A percentile compares a stretch with the other conserved stretches of the same genome.
Conservation (phyloP, 1,140 invertebrate genomes). For the Aphis craccivora region DNA sequence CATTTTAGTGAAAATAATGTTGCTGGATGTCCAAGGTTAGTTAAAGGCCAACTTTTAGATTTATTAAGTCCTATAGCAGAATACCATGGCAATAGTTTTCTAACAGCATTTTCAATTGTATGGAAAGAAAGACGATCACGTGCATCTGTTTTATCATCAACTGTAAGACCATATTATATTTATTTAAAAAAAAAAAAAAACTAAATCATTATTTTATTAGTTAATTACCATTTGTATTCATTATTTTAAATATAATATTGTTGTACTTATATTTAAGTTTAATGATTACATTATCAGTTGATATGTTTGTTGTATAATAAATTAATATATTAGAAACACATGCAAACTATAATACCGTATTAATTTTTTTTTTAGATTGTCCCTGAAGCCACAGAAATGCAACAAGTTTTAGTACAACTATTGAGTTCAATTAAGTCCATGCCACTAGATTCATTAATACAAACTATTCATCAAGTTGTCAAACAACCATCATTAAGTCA, state of each 20-base stretch:
- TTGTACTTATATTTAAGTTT: background rate
- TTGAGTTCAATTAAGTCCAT: constrained; percentile 83
- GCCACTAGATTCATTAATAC: constrained; percentile 85
- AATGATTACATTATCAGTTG: background rate
- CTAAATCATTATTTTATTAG: background rate
- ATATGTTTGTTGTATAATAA: too few species aligned
- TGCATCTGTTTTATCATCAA: constrained; percentile 59
- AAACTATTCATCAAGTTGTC: constrained; percentile 82
- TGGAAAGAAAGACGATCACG: constrained; percentile 78
- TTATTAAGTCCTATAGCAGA: constrained; percentile 87
- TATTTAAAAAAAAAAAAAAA: background rate
- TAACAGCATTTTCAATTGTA: constrained; percentile 85
- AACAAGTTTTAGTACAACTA: constrained; percentile 80
- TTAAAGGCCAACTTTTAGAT: constrained; percentile 82
- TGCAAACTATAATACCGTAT: background rate
- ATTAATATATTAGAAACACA: background rate
- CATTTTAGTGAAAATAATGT: constrained; percentile 62
- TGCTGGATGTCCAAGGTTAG: constrained; percentile 71
- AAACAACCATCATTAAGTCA: constrained; percentile 79
- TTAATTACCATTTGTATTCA: background rate
- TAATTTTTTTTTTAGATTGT: constrained; percentile 65
- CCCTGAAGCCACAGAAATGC: constrained; percentile 74
- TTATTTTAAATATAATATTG: background rate
- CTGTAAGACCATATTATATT: background rate
- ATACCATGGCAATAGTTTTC: constrained; percentile 82